Base-by-base conservation (phyloP, 2,888 invertebrate genomes). In the Brachypalpus laphriformis region DNA sequence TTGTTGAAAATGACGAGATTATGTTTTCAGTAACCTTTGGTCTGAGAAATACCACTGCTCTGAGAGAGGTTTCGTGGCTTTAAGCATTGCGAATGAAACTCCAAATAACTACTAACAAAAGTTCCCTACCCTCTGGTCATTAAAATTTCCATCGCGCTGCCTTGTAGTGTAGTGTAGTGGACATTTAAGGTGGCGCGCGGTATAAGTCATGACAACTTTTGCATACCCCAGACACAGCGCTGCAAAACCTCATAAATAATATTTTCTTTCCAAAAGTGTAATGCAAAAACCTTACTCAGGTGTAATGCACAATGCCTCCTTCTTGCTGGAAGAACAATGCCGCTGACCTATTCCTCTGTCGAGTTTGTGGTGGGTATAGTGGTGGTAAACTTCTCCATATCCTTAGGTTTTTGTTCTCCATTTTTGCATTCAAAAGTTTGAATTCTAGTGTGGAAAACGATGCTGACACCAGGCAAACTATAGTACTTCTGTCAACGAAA, bases 361-460 rank as follows among this genome's bases (percentile, higher is more conserved):
- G 59, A 77, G 45, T 11, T 65, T 54, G 37, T 40, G 56, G 66
- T 70, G 63, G 51, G n/a, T n/a, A n/a, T 57, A 51, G 56, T 37
- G 54, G 65, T 65, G 65, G 54, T 59, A 65, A 75, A 80, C 34
- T 80, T 85, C 57, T 42, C 45, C 63, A 66, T 75, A 14, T 70
- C 70, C 56, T 11, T 4, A 18, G 40, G 45, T 57, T 28, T 34
- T 42, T 57, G 28, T 51, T 49, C 42, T 45, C 14, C 47, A 59
- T 54, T 83, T 83, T 71, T 71, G 54, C 51, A 85, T 85, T 76
- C 54, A 81, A 81, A 85, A 81, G 40, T 85, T 85, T 81, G 85
- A 76, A 81, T 85, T 71, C 85, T 71, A 71, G 81, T 85, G 76
- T 81, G 75, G 85, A 85, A 81, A 78, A 70, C 77, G 72, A 82